These are phyloP conservation scores for Lanius ludovicianus DNA, from an alignment of 2,113 vertebrate species.

Conservation along the genomic window DNA sequence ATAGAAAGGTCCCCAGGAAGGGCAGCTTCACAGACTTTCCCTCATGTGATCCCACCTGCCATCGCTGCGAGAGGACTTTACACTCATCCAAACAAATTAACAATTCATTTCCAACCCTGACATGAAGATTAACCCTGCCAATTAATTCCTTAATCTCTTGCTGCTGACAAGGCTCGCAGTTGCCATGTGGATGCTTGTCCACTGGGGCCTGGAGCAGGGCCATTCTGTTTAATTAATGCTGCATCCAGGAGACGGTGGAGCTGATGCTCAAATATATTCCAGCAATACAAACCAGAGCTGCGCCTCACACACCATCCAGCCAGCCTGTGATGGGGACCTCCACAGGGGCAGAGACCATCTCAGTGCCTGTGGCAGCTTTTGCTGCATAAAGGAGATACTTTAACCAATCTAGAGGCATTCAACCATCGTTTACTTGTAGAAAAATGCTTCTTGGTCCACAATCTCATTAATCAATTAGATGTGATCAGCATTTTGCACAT, in stretches of 20 bases:
- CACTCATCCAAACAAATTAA: conserved; percentile 47
- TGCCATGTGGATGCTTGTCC: conserved; percentile 46
- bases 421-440: accelerated
- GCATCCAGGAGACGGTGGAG: background rate
- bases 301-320: background rate
- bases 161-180: conserved; percentile 26
- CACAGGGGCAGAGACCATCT: background rate
- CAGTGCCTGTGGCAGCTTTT: background rate
- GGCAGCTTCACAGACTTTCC: background rate
- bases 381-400: background rate
- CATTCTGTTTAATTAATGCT: conserved; percentile 37
- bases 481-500: background rate
- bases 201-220: background rate
- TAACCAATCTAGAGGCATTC: background rate
- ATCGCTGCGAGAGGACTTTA: background rate
- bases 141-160: conserved; percentile 60
- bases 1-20: background rate
- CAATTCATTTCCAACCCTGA: conserved; percentile 42
- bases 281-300: background rate
- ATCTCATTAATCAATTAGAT: accelerated
- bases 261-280: background rate
- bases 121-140: conserved; percentile 62
- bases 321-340: background rate
- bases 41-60: conserved; percentile 35
- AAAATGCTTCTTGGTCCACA: background rate